These are phyloP conservation scores for Drosophila affinis DNA, from an alignment of 2,888 invertebrate species.

Conservation along the genomic window DNA sequence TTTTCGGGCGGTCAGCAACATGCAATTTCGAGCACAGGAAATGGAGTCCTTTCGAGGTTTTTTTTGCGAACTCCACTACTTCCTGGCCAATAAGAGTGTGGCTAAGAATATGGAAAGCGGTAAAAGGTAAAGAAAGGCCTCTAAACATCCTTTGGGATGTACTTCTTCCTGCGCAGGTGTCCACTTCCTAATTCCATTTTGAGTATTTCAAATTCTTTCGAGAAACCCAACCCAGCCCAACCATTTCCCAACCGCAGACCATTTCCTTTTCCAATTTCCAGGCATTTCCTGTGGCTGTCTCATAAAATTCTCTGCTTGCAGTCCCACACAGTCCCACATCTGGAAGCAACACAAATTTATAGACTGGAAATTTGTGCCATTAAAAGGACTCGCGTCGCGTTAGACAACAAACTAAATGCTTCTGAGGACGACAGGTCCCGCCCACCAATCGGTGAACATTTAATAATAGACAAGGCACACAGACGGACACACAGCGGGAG, in stretches of 20 bases:
- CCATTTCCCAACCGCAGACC: background rate
- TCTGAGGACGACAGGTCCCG: slow-evolving; percentile 52
- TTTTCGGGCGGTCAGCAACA: background rate
- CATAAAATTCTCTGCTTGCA: slow-evolving; percentile 45
- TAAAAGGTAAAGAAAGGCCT: too few relatives aligned
- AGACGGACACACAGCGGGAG: slow-evolving; percentile 27
- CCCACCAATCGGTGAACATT: slow-evolving; percentile 51
- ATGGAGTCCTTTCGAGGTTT: background rate
- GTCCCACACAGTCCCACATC: slow-evolving; percentile 1
- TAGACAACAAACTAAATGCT: slow-evolving; percentile 35
- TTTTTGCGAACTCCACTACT: too few relatives aligned
- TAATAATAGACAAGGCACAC: slow-evolving; percentile 35
- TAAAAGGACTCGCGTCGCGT: slow-evolving; percentile 51
- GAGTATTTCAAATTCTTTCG: background rate
- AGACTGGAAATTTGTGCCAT: slow-evolving; percentile 69
- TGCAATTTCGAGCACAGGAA: background rate
- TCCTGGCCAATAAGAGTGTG: too few relatives aligned
- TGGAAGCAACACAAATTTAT: slow-evolving; percentile 62
- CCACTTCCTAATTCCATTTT: slow-evolving; percentile 21
- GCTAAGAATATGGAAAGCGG: too few relatives aligned
- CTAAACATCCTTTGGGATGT: background rate
- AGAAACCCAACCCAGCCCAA: slow-evolving; percentile 14
- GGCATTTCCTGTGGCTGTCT: slow-evolving; percentile 51
- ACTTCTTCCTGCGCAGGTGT: slow-evolving; percentile 26
- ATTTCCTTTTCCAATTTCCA: slow-evolving; percentile 12